Base-by-base conservation (phyloP, 2,797 vertebrate species). In the Schizothorax lantsangensis region DNA sequence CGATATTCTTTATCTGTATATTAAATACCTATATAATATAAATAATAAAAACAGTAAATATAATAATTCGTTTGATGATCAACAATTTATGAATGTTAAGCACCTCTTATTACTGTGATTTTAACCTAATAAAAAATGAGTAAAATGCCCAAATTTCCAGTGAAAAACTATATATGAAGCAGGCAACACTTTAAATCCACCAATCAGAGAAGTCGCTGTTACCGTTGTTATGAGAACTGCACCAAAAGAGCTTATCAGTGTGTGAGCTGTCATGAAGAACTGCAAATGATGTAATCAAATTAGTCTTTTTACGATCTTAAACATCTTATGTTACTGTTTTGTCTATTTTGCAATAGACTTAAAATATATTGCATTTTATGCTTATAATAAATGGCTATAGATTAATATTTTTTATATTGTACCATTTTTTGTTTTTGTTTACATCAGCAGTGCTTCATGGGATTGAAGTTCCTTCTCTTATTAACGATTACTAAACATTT, bases 391-490 rank as follows among this genome's bases (percentile, higher is more conserved):
- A 47, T 26, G 3, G 43, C n/a, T 47, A 30, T 30, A 75, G 30
- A 52, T 33, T 45, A 40, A 8, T 40, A 40, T 45, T 45, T 43
- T 45, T 45, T 43, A 43, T 10, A 43, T 10, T 11, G 0, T 45
- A 10, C 43, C 9, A 45, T 71, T 71, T 12, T 40, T 43, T 30
- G 30, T 15, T n/a, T 36, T 9, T 19, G 4, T 75, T 78, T 78
- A 23, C 26, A 33, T 75, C 26, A 78, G 74, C 47, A 54, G 10
- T 77, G 30, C 49, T 57, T 78, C 17, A 77, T 77, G 49, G 33
- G 49, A 54, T 52, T 54, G 8, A 54, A 30, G 14, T 30, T 75
- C 6, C 47, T 47, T 45, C 43, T 30, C 71, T 45, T n/a, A 73
- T 30, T 30, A 30, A 43, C 4, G 14, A 74, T 74, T 30, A 49